These are phyloP conservation scores for Percopsis transmontana DNA, from an alignment of 2,113 vertebrate genomes.

Conservation along the genomic window DNA sequence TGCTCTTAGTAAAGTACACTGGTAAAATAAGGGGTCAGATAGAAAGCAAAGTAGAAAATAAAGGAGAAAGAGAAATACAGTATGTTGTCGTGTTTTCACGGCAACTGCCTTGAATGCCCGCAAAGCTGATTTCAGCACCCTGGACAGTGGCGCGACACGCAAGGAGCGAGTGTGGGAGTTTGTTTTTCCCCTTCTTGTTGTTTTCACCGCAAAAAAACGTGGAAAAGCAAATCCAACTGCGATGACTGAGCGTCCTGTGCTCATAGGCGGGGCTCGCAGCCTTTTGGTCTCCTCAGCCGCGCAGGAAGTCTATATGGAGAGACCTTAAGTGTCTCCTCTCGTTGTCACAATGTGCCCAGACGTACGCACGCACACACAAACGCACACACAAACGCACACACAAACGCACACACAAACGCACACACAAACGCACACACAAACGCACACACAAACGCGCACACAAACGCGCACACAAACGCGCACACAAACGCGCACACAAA, in stretches of 20 bases:
- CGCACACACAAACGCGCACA: no score
- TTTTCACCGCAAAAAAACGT: background rate
- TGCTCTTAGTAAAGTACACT: background rate
- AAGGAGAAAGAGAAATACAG: background rate
- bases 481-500: slow-evolving; percentile 10
- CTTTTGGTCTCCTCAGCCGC: background rate
- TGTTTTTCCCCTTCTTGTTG: background rate
- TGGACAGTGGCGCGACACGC: slow-evolving; percentile 42
- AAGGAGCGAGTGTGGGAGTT: slow-evolving; percentile 1
- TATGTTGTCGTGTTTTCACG: slow-evolving; percentile 3
- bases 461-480: no score
- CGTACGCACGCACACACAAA: slow-evolving; percentile 1
- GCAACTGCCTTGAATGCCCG: slow-evolving; percentile 6
- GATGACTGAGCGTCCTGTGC: background rate
- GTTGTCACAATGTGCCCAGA: background rate
- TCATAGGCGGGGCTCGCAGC: background rate
- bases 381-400: slow-evolving; percentile 4
- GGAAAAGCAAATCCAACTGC: background rate
- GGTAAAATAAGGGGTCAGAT: background rate
- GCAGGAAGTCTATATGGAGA: background rate
- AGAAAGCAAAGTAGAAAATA: background rate
- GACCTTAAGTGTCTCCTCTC: background rate
- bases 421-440: background rate
- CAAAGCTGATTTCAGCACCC: slow-evolving; percentile 59
- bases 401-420: background rate